Conservation (phyloP, 2,113 vertebrate species). For the Melospiza georgiana region DNA sequence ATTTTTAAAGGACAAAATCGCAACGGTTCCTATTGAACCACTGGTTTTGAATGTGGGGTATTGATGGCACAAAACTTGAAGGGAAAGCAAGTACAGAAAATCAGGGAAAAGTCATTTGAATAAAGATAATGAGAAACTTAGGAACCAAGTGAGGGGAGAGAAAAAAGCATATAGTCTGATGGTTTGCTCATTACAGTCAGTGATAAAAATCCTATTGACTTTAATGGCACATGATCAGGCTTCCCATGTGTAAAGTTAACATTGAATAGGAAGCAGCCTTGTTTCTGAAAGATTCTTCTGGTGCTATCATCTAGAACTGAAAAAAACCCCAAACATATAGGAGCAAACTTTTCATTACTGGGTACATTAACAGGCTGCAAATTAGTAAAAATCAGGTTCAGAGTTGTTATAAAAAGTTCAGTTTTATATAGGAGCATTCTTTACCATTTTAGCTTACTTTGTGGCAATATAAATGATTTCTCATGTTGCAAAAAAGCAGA, state of each 20-base stretch:
- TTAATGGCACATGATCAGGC: neutral
- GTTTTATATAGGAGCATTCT: neutral
- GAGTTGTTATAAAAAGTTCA: neutral
- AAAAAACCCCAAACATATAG: neutral
- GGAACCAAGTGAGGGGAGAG: neutral
- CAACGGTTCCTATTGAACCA: neutral
- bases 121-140: neutral
- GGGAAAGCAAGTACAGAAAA: neutral
- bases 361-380: neutral
- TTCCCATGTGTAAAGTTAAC: constrained; percentile 34
- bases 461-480: neutral
- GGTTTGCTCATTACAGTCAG: neutral
- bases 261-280: neutral
- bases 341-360: neutral
- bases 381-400: neutral
- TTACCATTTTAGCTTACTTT: neutral
- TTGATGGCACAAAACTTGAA: neutral
- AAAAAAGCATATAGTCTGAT: neutral
- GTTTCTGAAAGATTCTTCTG: constrained; percentile 6
- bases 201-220: constrained; percentile 38
- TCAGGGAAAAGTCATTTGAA: neutral
- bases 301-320: neutral
- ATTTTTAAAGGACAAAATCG: neutral
- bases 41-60: neutral
- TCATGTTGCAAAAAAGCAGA: neutral